Evolutionary conservation across 2,797 vertebrate species (phyloP).

Genomic region (Atherinosoma microstoma): DNA sequence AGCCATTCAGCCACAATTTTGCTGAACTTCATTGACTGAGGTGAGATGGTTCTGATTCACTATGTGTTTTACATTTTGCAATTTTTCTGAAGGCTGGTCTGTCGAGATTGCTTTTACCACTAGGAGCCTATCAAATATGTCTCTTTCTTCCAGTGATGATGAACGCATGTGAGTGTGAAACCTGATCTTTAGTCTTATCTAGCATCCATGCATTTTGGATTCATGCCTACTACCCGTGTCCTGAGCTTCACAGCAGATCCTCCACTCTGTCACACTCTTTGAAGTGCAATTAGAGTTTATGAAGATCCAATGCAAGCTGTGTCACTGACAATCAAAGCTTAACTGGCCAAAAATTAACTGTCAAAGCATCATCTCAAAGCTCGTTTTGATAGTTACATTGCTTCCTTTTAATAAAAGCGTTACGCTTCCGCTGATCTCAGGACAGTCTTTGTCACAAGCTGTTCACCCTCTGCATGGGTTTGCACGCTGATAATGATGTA

Average conservation of each 20-base stretch:
- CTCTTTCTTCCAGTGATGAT: constrained; percentile 33
- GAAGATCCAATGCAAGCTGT: constrained; percentile 66
- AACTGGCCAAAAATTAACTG: constrained; percentile 68
- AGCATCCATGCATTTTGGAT: constrained; percentile 30
- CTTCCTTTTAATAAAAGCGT: constrained; percentile 29
- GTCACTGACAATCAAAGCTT: constrained; percentile 69
- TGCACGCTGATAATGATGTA: constrained; percentile 4
- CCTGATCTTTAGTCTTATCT: constrained; percentile 51
- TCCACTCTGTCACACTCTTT: constrained; percentile 54
- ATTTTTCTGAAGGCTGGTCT: constrained; percentile 44
- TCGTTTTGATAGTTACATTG: constrained; percentile 47
- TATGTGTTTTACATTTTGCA: constrained; percentile 43
- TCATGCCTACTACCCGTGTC: constrained; percentile 42
- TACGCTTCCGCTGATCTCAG: constrained; percentile 37
- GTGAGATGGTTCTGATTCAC: constrained; percentile 46
- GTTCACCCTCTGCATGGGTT: constrained; percentile 16
- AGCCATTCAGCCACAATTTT: constrained; percentile 28
- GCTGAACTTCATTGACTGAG: not conserved
- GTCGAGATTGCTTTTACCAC: constrained; percentile 53
- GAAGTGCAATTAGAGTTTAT: constrained; percentile 69
- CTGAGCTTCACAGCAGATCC: constrained; percentile 49
- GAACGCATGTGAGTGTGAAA: constrained; percentile 38
- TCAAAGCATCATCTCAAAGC: constrained; percentile 43
- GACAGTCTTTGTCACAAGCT: constrained; percentile 18
- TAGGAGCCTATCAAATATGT: constrained; percentile 49